Base-by-base conservation (phyloP, 2,113 vertebrate species). In the Telmatochromis sp. region DNA sequence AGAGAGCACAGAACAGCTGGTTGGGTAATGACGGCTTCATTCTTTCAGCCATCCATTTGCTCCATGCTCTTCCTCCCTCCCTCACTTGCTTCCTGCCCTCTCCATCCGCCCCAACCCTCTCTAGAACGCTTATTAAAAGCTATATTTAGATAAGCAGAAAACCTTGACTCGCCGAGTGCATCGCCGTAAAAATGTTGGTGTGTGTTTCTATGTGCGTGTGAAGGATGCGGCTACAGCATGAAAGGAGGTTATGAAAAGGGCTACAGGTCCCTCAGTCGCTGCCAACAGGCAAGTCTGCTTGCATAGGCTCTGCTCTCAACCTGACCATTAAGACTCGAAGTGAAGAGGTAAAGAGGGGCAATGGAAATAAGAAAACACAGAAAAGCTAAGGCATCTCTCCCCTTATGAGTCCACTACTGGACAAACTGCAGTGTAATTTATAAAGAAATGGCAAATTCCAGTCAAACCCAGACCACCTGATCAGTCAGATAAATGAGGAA, bases 91-190 rank as follows among this genome's bases (percentile, higher is more conserved):
- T 91, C 89, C 86, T 87, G 80, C 84, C 80, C 83, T 89, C 79
- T 86, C 75, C 90, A 92, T 89, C 91, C 85, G 21, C 86, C 84
- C 80, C 81, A 87, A 33, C 90, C 86, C 73, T 80, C 54, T 92
- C 86, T 80, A 73, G 45, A 91, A 82, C 19, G 1, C 80, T 92
- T 90, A 94, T 92, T 92, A 90, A 81, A 60, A 47, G 88, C 92
- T 93, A 94, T 91, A 93, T 95, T 93, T 94, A 92, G 91, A 94
- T 86, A 51, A 87, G 60, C 26, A 83, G 85, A 83, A 88, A 87
- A 85, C 86, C 84, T 89, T 17, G 33, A 42, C 73, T 89, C 8
- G 21, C 23, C 0, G n/a, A 81, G 54, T 57, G 86, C 47, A 23
- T 82, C 28, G 21, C 28, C 13, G 17, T 60, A 6, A 14, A 21